Conservation (phyloP, 2,888 invertebrate genomes). For the Drosophila birchii region DNA sequence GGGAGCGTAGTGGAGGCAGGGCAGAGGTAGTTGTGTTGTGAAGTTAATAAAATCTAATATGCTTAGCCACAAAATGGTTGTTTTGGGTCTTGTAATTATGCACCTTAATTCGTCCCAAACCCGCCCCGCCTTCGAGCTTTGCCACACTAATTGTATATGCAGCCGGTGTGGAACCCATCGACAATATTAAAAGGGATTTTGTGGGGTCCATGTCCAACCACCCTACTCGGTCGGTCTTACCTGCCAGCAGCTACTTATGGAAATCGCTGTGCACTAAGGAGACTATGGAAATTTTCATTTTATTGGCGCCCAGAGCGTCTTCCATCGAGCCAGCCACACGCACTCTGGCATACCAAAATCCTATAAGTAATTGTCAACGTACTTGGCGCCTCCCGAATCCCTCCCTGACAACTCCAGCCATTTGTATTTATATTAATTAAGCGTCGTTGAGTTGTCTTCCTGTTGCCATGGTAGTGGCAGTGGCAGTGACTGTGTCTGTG, state of each 20-base stretch:
- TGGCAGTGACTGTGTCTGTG: background rate
- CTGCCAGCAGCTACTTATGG: constrained; percentile 57
- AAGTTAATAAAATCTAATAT: constrained; percentile 79
- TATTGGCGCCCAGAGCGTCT: constrained; percentile 77
- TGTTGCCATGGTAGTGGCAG: constrained; percentile 40
- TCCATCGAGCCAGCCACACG: constrained; percentile 33
- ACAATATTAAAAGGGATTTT: constrained; percentile 43
- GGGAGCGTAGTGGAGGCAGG: background rate
- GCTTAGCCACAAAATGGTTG: constrained; percentile 77
- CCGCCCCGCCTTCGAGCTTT: constrained; percentile 3
- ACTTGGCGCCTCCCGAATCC: constrained; percentile 52
- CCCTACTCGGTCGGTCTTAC: constrained; percentile 15
- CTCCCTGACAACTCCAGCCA: constrained; percentile 31
- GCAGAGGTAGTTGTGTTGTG: constrained; percentile 40
- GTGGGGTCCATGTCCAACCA: background rate
- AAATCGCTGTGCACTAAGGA: constrained; percentile 58
- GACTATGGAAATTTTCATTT: constrained; percentile 78
- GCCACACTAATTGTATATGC: constrained; percentile 73
- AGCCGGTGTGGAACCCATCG: constrained; percentile 48
- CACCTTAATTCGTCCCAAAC: constrained; percentile 65
- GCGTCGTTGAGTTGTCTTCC: constrained; percentile 75
- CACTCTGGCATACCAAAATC: constrained; percentile 71
- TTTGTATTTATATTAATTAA: constrained; percentile 78
- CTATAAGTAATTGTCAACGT: constrained; percentile 78
- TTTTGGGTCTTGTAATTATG: constrained; percentile 79